Evolutionary conservation across 2,797 vertebrate species (phyloP).

Genomic region (Poecilia velifera): DNA sequence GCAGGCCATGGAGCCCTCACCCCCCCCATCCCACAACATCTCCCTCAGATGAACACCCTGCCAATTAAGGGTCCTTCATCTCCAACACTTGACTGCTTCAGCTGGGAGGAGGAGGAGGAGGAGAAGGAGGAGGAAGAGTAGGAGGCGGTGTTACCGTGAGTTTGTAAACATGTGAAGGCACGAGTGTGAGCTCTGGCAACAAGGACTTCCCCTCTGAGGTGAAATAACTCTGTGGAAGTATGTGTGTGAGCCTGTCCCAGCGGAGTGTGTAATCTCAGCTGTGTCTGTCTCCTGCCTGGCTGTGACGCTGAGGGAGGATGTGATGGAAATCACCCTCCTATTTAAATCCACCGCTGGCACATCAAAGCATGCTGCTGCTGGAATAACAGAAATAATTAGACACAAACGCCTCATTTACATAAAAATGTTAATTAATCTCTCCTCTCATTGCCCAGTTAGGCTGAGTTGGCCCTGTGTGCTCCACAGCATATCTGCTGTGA

Average conservation of each 20-base stretch:
- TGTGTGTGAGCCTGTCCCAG: conserved; percentile 52
- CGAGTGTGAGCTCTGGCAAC: conserved; percentile 43
- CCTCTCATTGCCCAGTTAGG: conserved; percentile 79
- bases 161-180: conserved; percentile 49
- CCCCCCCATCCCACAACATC: background rate
- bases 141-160: conserved; percentile 26
- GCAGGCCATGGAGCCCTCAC: conserved; percentile 65
- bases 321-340: conserved; percentile 96
- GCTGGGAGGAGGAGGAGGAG: conserved; percentile 32
- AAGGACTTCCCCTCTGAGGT: conserved; percentile 61
- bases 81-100: conserved; percentile 59
- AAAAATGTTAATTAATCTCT: conserved; percentile 98
- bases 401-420: conserved; percentile 95
- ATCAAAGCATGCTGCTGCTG: conserved; percentile 90
- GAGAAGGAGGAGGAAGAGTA: background rate
- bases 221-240: conserved; percentile 44
- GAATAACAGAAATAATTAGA: conserved; percentile 85
- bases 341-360: conserved; percentile 98
- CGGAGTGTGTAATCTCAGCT: conserved; percentile 75
- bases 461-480: conserved; percentile 39
- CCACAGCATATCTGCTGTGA: conserved; percentile 37
- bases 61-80: conserved; percentile 64
- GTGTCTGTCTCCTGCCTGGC: conserved; percentile 93
- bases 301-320: conserved; percentile 92
- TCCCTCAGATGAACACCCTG: conserved; percentile 60